phyloP scores from a whole-genome alignment of 2,797 vertebrate genomes.

The Diglossa cyanea region DNA sequence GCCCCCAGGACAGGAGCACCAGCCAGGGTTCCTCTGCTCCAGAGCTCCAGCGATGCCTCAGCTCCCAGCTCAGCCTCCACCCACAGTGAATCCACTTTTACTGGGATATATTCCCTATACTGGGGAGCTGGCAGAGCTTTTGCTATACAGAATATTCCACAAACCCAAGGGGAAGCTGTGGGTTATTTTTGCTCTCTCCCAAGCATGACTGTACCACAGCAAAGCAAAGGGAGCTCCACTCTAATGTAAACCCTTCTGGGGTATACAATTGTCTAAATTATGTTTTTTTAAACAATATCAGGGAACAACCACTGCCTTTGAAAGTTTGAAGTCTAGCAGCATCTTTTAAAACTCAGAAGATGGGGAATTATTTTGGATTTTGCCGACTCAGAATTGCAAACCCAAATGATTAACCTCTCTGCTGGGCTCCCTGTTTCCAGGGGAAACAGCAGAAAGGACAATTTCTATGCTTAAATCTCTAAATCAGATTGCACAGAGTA shows the following conservation, averaged over 20 bases:
- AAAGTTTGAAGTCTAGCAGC: conserved; percentile 50
- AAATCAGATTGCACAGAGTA: conserved; percentile 68
- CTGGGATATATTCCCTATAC: background rate
- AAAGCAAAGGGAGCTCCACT: background rate
- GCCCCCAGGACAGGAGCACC: background rate
- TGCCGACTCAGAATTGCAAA: conserved; percentile 69
- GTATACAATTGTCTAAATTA: background rate
- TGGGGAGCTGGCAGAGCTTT: background rate
- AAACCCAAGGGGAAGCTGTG: background rate
- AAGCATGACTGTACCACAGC: background rate
- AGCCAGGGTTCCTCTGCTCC: background rate
- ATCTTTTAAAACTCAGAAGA: conserved; percentile 47
- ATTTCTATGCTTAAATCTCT: conserved; percentile 73
- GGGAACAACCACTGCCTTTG: background rate
- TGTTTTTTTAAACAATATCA: conserved; percentile 30
- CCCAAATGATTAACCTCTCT: conserved; percentile 75
- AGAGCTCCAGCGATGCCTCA: background rate
- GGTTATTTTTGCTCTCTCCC: background rate
- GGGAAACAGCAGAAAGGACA: conserved; percentile 70
- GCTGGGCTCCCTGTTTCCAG: conserved; percentile 68
- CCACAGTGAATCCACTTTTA: background rate
- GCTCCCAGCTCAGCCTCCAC: background rate
- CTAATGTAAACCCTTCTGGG: background rate
- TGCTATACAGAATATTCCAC: background rate
- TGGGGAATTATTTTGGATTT: conserved; percentile 64